These are phyloP conservation scores for Drosophila quadrilineata DNA, from an alignment of 1,140 invertebrate genomes.

Conservation along the genomic window DNA sequence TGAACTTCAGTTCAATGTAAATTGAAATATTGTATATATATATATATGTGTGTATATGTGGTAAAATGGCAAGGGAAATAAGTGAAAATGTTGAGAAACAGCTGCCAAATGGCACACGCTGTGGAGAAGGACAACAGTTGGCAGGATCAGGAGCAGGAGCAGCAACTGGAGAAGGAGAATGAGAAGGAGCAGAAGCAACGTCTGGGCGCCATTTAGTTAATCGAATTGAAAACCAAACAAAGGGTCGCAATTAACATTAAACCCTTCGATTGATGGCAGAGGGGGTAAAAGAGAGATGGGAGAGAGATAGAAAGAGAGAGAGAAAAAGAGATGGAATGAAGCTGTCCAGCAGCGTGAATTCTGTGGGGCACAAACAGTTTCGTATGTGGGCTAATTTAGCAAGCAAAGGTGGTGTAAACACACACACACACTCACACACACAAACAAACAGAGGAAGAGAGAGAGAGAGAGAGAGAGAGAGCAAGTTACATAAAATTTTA, in stretches of 20 bases:
- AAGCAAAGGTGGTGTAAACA: constrained; percentile 49
- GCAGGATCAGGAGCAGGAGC: background rate
- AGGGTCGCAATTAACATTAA: constrained; percentile 66
- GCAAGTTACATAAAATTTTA: constrained; percentile 63
- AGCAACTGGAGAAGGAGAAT: background rate
- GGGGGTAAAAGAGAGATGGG: background rate
- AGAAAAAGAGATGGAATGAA: too few relatives aligned
- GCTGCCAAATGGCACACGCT: background rate
- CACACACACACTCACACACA: constrained; percentile 5
- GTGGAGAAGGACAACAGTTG: too few relatives aligned
- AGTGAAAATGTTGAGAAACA: too few relatives aligned
- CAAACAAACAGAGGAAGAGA: background rate
- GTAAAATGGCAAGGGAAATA: too few relatives aligned
- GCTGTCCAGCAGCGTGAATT: too few relatives aligned
- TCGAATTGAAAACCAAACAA: constrained; percentile 70
- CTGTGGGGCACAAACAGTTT: too few relatives aligned
- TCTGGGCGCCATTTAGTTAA: constrained; percentile 58
- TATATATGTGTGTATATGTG: too few relatives aligned
- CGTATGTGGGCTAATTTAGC: constrained; percentile 49
- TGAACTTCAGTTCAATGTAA: too few relatives aligned
- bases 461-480: constrained; percentile 12
- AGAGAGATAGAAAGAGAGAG: background rate
- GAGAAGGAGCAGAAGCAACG: background rate
- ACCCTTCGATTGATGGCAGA: constrained; percentile 48
- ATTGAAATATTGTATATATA: too few relatives aligned